phyloP scores from a whole-genome alignment of 2,113 vertebrate species.

The Scophthalmus maximus region DNA sequence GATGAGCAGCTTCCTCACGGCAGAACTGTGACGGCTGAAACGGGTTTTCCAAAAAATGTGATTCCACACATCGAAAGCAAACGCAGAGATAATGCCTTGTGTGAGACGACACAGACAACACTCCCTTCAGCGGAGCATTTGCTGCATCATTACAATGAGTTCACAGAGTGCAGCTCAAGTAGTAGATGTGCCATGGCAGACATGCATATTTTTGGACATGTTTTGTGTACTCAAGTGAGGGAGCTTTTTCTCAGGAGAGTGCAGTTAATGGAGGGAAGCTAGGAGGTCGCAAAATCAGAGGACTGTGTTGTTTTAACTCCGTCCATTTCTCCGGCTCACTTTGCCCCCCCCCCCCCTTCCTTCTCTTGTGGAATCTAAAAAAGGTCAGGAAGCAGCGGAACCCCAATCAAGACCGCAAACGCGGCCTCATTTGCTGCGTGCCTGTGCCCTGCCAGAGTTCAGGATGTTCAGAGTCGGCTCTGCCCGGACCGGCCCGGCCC shows the following conservation, averaged over 20 bases:
- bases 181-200: constrained; percentile 31
- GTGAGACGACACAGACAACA: constrained; percentile 47
- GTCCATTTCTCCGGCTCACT: constrained; percentile 36
- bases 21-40: constrained; percentile 55
- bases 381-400: constrained; percentile 63
- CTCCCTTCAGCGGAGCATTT: too few species aligned
- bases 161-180: constrained; percentile 56
- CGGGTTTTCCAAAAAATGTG: constrained; percentile 55
- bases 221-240: constrained; percentile 61
- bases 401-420: constrained; percentile 75
- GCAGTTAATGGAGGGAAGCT: constrained; percentile 53
- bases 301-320: constrained; percentile 70
- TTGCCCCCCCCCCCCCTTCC: constrained; percentile 3
- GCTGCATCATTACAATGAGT: constrained; percentile 36
- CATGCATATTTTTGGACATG: constrained; percentile 61
- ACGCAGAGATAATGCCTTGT: constrained; percentile 29
- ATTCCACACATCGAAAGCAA: constrained; percentile 32
- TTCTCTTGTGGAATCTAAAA: constrained; percentile 56
- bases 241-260: constrained; percentile 51
- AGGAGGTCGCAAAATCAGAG: constrained; percentile 54
- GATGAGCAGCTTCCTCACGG: constrained; percentile 58
- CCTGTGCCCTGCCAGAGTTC: constrained; percentile 65
- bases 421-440: constrained; percentile 56
- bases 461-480: constrained; percentile 46
- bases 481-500: constrained; percentile 5